Percentiles rank a stretch among this genome's conserved stretches.
Evolutionary conservation across 2,888 invertebrate genomes (phyloP).

Genomic region (Deroplatys truncata): DNA sequence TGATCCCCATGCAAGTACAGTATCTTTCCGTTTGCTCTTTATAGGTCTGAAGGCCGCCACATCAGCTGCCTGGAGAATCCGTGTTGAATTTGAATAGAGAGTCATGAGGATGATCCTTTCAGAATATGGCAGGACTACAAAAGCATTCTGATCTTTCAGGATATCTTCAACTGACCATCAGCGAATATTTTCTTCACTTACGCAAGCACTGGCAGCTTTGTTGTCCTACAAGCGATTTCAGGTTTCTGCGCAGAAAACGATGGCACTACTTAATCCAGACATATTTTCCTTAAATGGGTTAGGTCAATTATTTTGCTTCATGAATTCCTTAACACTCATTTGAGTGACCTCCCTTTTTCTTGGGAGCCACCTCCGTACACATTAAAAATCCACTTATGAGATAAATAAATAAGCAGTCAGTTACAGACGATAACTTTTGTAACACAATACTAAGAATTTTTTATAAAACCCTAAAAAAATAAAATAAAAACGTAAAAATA

Average conservation of each 20-base stretch:
- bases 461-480: not conserved
- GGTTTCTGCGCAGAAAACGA: not conserved
- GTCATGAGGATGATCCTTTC: conserved; percentile 24
- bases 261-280: not conserved
- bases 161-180: not conserved
- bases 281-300: not conserved
- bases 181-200: conserved; percentile 36
- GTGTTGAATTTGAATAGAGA: not conserved
- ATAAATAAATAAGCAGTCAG: too few relatives aligned
- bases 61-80: not conserved
- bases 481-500: too few relatives aligned
- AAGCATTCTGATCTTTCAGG: not conserved
- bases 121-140: conserved; percentile 34
- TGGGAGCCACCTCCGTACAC: conserved; percentile 1
- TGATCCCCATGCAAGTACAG: too few relatives aligned
- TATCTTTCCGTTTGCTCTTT: not conserved
- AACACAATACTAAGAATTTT: too few relatives aligned
- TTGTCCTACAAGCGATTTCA: not conserved
- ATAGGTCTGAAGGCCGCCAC: not conserved
- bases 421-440: too few relatives aligned
- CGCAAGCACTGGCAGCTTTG: conserved; percentile 36
- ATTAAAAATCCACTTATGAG: too few relatives aligned
- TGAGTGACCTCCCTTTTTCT: not conserved
- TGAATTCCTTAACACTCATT: too few relatives aligned
- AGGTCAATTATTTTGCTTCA: not conserved